A percentile compares a stretch with the other conserved stretches of the same genome.
These are phyloP conservation scores for Meteorus cinctellus DNA, from an alignment of 2,888 invertebrate species.

Conservation along the genomic window DNA sequence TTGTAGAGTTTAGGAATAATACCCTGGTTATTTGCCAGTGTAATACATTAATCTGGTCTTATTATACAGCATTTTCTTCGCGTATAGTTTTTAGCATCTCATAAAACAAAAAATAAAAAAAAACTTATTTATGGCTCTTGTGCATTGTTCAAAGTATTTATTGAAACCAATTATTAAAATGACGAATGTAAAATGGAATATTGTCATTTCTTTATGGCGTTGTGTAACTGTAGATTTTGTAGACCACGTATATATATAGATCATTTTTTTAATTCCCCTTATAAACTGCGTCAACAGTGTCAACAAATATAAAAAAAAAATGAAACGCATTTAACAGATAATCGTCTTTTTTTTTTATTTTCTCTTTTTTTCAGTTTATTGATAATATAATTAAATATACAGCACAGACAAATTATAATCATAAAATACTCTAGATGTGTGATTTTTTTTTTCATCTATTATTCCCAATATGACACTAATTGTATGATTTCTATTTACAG, in stretches of 20 bases:
- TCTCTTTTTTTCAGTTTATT: slow-evolving; percentile 44
- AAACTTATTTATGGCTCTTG: slow-evolving; percentile 66
- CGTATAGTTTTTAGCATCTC: slow-evolving; percentile 53
- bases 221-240: slow-evolving; percentile 59
- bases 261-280: slow-evolving; percentile 47
- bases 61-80: slow-evolving; percentile 60
- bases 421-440: slow-evolving; percentile 47
- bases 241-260: slow-evolving; percentile 59
- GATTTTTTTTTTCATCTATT: slow-evolving; percentile 42
- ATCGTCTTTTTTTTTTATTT: slow-evolving; percentile 25
- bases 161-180: slow-evolving; percentile 62
- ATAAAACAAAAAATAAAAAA: slow-evolving; percentile 38
- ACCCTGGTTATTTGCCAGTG: slow-evolving; percentile 44
- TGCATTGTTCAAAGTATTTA: slow-evolving; percentile 68
- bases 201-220: slow-evolving; percentile 62
- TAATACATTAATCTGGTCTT: slow-evolving; percentile 54
- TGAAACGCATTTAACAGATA: slow-evolving; percentile 40
- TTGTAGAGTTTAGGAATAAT: slow-evolving; percentile 38
- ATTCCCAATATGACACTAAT: slow-evolving; percentile 3
- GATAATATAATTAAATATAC: slow-evolving; percentile 53
- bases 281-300: slow-evolving; percentile 36
- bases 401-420: slow-evolving; percentile 56
- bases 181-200: slow-evolving; percentile 59
- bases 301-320: slow-evolving; percentile 22
- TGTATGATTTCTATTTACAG: background rate